phyloP scores from a whole-genome alignment of 2,888 invertebrate genomes.

The Lasioglossum leucozonium region DNA sequence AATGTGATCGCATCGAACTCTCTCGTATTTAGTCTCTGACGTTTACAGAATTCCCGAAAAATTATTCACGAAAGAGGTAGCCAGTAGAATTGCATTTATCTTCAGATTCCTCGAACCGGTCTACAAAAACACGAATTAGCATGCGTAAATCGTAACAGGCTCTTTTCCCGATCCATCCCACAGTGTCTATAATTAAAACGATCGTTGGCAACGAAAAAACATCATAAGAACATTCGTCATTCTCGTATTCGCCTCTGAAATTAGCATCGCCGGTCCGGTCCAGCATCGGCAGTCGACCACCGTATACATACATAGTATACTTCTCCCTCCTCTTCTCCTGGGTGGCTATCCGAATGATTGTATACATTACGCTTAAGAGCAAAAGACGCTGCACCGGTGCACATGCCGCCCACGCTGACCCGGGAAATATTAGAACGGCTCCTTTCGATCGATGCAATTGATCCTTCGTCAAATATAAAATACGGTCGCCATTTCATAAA shows the following conservation, averaged over 20 bases:
- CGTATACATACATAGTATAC: not conserved
- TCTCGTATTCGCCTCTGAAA: not conserved
- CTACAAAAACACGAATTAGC: not conserved
- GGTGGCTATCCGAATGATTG: not conserved
- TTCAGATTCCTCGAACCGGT: no score
- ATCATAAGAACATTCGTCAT: conserved; percentile 6
- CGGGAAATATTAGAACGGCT: conserved; percentile 5
- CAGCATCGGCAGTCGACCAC: not conserved
- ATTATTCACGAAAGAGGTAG: no score
- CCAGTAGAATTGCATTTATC: no score
- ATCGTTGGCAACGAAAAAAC: not conserved
- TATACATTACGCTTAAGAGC: not conserved
- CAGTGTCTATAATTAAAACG: not conserved
- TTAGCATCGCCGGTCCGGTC: not conserved
- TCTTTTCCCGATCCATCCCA: not conserved
- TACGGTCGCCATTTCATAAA: conserved; percentile 7
- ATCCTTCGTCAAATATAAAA: conserved; percentile 32
- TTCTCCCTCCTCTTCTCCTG: not conserved
- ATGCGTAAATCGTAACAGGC: not conserved
- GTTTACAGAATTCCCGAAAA: no score
- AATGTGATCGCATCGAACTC: no score
- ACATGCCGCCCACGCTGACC: not conserved
- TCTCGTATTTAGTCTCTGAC: no score
- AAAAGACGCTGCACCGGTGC: not conserved
- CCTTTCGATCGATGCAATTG: conserved; percentile 19